These are phyloP conservation scores for Tetraneura akinire DNA, from an alignment of 1,140 invertebrate genomes.

Conservation along the genomic window DNA sequence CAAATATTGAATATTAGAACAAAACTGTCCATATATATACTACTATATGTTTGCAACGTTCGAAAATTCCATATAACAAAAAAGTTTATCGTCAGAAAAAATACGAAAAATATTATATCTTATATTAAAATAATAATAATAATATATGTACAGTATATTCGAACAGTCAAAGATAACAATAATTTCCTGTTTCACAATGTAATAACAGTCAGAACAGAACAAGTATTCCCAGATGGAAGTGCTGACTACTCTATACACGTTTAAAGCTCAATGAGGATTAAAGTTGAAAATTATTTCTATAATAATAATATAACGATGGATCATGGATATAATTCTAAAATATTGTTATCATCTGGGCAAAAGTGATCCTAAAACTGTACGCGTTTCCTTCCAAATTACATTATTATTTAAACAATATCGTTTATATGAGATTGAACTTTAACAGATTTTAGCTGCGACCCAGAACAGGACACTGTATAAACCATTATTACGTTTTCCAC, in stretches of 20 bases:
- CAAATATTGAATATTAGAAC: too few species aligned
- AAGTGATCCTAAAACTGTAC: background rate
- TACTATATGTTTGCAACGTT: too few species aligned
- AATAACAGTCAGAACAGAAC: background rate
- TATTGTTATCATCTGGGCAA: background rate
- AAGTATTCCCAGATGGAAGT: background rate
- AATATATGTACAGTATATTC: too few species aligned
- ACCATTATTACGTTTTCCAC: conserved; percentile 5
- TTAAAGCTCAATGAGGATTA: background rate
- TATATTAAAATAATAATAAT: too few species aligned
- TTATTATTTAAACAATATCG: background rate
- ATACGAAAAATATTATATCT: too few species aligned
- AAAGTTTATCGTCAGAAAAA: too few species aligned
- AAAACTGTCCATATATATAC: too few species aligned
- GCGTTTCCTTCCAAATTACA: background rate
- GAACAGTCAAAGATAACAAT: background rate
- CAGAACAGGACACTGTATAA: background rate
- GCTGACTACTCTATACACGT: background rate
- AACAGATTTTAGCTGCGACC: background rate
- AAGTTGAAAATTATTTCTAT: background rate
- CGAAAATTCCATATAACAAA: too few species aligned
- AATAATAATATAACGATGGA: background rate
- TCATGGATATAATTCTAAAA: background rate
- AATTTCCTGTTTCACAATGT: background rate
- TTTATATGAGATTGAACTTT: background rate